phyloP scores from a whole-genome alignment of 2,797 vertebrate species.

The Cuculus canorus region DNA sequence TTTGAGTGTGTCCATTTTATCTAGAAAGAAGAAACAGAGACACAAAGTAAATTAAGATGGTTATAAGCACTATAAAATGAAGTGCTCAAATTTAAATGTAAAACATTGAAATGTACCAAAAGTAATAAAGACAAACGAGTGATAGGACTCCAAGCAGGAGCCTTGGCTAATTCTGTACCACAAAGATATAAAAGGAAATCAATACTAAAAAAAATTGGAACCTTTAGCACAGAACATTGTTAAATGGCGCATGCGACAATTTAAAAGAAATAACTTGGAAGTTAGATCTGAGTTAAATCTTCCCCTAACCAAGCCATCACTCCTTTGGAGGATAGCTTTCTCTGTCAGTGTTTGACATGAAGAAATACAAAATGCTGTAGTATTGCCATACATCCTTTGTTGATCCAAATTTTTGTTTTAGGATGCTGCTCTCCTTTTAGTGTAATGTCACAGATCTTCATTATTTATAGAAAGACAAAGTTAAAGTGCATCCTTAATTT shows the following conservation, averaged over 20 bases:
- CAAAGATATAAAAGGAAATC: conserved; percentile 44
- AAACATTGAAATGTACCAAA: conserved; percentile 51
- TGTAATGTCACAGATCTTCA: background rate
- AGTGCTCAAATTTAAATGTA: conserved; percentile 33
- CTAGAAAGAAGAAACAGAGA: background rate
- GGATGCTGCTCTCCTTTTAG: background rate
- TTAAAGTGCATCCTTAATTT: background rate
- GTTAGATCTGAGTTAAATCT: too few species aligned
- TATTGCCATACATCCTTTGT: background rate
- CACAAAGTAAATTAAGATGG: conserved; percentile 1
- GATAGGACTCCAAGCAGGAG: background rate
- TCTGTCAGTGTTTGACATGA: background rate
- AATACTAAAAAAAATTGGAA: background rate
- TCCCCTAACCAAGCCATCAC: background rate
- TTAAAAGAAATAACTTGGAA: conserved; percentile 45
- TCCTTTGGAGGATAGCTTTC: background rate
- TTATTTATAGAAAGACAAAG: background rate
- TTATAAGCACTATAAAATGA: background rate
- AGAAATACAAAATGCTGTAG: background rate
- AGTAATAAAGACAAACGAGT: conserved; percentile 54
- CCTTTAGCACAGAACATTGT: conserved; percentile 16
- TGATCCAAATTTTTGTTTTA: background rate
- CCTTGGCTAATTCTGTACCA: background rate
- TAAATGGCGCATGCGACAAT: conserved; percentile 48
- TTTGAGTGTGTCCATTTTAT: background rate